Evolutionary conservation across 2,797 vertebrate genomes (phyloP), one percentile per base, ranked within the genome.

Genomic region (Heteromormyrus szaboi): DNA sequence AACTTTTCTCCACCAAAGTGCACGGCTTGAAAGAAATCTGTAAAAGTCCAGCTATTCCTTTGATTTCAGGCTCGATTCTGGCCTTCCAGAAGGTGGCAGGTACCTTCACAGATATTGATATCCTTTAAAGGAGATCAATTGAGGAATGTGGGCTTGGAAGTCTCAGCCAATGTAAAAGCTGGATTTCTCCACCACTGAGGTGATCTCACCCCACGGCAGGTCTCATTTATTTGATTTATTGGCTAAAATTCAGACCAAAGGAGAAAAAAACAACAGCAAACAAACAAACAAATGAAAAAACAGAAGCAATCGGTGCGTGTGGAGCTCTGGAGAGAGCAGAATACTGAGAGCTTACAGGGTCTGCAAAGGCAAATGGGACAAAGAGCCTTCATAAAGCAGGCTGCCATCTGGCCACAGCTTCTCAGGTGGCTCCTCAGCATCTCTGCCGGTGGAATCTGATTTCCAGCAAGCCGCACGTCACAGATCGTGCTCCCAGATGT

Each of bases 161-260:
- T 54, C 46, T 54, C 48, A 88, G 54, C 53, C 4, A 22, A 84
- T 85, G 33, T 85, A 83, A 81, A 88, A 46, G 88, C 6, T 50
- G 56, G 88, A 84, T 88, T 68, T 88, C 72, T 88, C 29, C 53
- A 56, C 17, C n/a, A 9, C n/a, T 17, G n/a, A 84, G 48, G 51
- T n/a, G n/a, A 88, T 88, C 41, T 88, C 48, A 59, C 79, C 53
- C 83, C 72, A 25, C 29, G 14, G n/a, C 88, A 85, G 37, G 41
- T 88, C 33, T 88, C 37, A 56, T 88, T 85, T 88, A 62, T 88
- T 88, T 88, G 87, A 88, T 81, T 81, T 88, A 81, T 88, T 88
- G 87, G 54, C 76, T 59, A 53, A 88, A 84, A 81, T 25, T 72
- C 79, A 85, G 53, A 86, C 37, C 41, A 12, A 48, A 48, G 79